These are phyloP conservation scores for Anticlea derivata DNA, from an alignment of 2,888 invertebrate genomes.

Conservation along the genomic window DNA sequence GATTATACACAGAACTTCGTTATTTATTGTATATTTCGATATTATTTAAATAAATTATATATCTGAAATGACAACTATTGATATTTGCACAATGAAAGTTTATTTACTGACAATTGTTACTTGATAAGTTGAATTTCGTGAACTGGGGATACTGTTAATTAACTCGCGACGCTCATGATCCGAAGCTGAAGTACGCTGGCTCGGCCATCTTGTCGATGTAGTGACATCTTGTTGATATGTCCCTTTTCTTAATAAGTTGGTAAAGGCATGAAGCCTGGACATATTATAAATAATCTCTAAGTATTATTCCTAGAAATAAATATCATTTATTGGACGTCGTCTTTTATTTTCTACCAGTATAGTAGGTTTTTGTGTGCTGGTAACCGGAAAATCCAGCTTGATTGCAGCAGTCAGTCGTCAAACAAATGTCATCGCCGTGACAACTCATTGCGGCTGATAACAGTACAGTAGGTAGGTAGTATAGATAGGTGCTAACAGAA, in stretches of 20 bases:
- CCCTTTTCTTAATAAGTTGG: conserved; percentile 39
- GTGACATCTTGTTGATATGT: conserved; percentile 39
- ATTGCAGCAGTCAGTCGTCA: conserved; percentile 21
- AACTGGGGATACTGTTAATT: too few species aligned
- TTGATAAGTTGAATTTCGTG: conserved; percentile 1
- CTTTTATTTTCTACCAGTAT: conserved; percentile 38
- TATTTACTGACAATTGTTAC: conserved; percentile 20
- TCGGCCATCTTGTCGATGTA: too few species aligned
- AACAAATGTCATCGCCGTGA: conserved; percentile 27
- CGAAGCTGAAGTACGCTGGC: too few species aligned
- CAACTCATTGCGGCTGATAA: not conserved
- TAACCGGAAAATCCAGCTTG: conserved; percentile 16
- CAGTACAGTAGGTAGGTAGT: too few species aligned
- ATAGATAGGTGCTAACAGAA: too few species aligned
- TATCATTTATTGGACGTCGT: conserved; percentile 62
- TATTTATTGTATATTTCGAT: conserved; percentile 43
- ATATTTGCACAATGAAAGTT: conserved; percentile 30
- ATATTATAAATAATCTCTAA: conserved; percentile 60
- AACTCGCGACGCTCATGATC: too few species aligned
- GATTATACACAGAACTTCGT: conserved; percentile 4
- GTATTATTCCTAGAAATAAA: conserved; percentile 71
- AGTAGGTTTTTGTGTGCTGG: conserved; percentile 20
- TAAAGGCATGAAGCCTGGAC: conserved; percentile 35
- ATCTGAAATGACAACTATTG: conserved; percentile 29
- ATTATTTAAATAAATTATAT: conserved; percentile 23